Conservation (phyloP, 2,888 invertebrate species). For the Tridacna crocea region DNA sequence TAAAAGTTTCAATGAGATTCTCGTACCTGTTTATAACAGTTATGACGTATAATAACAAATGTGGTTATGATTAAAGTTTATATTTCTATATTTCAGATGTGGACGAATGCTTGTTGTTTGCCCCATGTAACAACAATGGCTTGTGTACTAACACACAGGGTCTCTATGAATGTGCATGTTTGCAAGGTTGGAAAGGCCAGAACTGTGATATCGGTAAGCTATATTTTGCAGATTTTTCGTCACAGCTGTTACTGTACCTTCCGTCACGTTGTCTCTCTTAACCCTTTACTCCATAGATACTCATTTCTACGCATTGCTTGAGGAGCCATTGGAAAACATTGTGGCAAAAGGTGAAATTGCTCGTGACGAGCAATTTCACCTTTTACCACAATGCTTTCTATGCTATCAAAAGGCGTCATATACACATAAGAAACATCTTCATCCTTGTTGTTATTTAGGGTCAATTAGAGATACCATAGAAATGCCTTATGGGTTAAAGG, state of each 20-base stretch:
- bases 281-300: not conserved
- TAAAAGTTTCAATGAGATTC: too few relatives aligned
- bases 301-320: too few relatives aligned
- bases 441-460: too few relatives aligned
- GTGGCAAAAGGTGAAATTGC: too few relatives aligned
- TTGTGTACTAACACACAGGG: slow-evolving; percentile 16
- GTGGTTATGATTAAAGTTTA: too few relatives aligned
- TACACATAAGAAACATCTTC: too few relatives aligned
- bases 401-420: too few relatives aligned
- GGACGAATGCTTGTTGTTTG: slow-evolving; percentile 52
- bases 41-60: not conserved
- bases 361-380: too few relatives aligned
- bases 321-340: too few relatives aligned
- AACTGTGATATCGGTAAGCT: slow-evolving; percentile 1
- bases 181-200: not conserved
- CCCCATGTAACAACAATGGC: slow-evolving; percentile 62
- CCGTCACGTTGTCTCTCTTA: too few relatives aligned
- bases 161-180: slow-evolving; percentile 16
- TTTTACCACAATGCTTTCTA: too few relatives aligned
- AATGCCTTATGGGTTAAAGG: not conserved
- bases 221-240: not conserved
- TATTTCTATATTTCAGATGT: slow-evolving; percentile 35
- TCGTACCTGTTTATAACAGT: not conserved
- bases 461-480: too few relatives aligned
- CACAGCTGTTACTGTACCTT: not conserved